Evolutionary conservation across 2,797 vertebrate genomes (phyloP).

Genomic region (Hypotaenidia philippensis): DNA sequence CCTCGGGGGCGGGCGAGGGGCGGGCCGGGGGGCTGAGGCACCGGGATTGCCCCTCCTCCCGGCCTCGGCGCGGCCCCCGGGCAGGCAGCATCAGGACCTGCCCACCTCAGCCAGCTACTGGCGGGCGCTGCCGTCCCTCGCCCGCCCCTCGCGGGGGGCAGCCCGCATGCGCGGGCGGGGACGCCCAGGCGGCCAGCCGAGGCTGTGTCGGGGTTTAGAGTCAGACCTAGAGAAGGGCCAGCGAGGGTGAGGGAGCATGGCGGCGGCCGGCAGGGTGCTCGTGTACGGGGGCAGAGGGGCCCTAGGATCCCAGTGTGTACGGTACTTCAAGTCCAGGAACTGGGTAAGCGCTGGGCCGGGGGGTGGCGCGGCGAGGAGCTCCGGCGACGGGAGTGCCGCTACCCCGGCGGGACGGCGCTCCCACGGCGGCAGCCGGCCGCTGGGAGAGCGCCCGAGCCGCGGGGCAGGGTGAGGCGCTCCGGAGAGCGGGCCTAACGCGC

Average conservation of each 20-base stretch:
- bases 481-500: neutral
- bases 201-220: fast-evolving
- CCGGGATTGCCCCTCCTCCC: fast-evolving
- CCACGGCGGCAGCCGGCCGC: too few species aligned
- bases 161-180: neutral
- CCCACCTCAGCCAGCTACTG: too few species aligned
- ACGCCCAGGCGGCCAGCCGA: too few species aligned
- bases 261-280: constrained; percentile 79
- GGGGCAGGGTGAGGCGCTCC: neutral
- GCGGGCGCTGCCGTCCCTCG: neutral
- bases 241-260: neutral
- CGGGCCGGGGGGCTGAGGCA: fast-evolving
- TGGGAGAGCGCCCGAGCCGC: neutral
- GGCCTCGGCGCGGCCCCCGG: neutral
- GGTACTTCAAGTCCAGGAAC: constrained; percentile 85
- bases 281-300: constrained; percentile 93
- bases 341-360: constrained; percentile 83
- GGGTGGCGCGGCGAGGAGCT: neutral
- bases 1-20: too few species aligned
- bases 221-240: fast-evolving
- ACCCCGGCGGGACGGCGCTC: neutral
- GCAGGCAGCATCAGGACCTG: too few species aligned
- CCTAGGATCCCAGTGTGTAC: constrained; percentile 89
- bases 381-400: neutral
- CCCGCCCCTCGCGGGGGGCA: neutral